Evolutionary conservation across 2,797 vertebrate genomes (phyloP).

Genomic region (Acanthurus leucopareius): DNA sequence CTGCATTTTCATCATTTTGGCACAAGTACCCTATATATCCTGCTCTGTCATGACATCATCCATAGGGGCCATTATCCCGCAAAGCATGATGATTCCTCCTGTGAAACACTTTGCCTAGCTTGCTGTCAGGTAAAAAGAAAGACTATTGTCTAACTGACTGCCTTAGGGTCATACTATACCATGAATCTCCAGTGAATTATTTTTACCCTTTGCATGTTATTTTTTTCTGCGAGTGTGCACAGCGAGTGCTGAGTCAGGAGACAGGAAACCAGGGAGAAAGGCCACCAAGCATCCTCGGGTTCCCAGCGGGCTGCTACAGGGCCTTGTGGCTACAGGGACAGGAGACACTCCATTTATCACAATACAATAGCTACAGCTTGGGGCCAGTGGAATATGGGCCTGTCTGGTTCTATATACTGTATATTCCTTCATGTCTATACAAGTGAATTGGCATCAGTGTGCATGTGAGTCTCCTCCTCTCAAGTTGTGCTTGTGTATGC

Average conservation of each 20-base stretch:
- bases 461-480: background rate
- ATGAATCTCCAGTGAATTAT: conserved; percentile 72
- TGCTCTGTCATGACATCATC: conserved; percentile 46
- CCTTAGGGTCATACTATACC: conserved; percentile 58
- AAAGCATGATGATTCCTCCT: conserved; percentile 32
- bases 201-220: conserved; percentile 70
- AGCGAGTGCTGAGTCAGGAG: conserved; percentile 87
- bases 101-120: conserved; percentile 25
- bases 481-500: background rate
- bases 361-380: conserved; percentile 74
- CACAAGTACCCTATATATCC: conserved; percentile 29
- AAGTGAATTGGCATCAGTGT: conserved; percentile 29
- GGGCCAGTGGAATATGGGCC: conserved; percentile 54
- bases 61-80: conserved; percentile 29
- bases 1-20: conserved; percentile 26
- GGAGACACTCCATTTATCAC: conserved; percentile 82
- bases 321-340: conserved; percentile 69
- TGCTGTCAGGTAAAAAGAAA: conserved; percentile 63
- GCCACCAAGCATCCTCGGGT: conserved; percentile 75
- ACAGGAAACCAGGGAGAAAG: conserved; percentile 80
- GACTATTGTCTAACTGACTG: conserved; percentile 66
- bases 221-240: conserved; percentile 74
- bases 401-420: conserved; percentile 45
- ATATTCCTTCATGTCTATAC: conserved; percentile 31
- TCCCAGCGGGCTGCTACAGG: conserved; percentile 68